Base-by-base conservation (phyloP, 1,140 invertebrate genomes). In the Sycobia sp. region DNA sequence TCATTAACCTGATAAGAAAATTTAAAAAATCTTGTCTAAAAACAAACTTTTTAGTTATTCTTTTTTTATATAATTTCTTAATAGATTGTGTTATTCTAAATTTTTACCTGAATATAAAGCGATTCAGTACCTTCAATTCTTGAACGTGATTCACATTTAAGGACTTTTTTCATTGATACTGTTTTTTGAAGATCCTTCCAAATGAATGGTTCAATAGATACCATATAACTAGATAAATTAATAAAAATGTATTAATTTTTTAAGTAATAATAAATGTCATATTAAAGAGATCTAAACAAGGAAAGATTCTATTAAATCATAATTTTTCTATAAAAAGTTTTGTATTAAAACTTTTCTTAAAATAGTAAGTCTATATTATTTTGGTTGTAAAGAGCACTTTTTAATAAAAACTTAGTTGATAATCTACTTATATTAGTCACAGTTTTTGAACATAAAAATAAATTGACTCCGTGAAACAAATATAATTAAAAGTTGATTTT, bases 171-270 rank as follows among this genome's bases (percentile, higher is more conserved):
- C 70, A 88, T 84, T 4, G 82, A 84, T 0, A 90, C 76, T 53
- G 87, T 87, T 58, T 88, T 88, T 69, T 91, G 89, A 16, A 92
- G 75, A 71, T 91, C 88, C 68, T 88, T 88, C 91, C 91, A 93
- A 18, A 90, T 78, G 72, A 88, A 91, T 23, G 90, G 89, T 46
- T 85, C 84, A 14, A 86, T 83, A 0, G 89, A 90, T 11, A 92
- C 86, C 56, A 86, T 88, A 69, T 89, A 89, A 44, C 77, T 75
- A n/a, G n/a, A n/a, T n/a, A n/a, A n/a, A n/a, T n/a, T n/a, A 50
- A 32, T 32, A 32, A 7, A 32, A 32, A 32, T 7, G 11, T 32
- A 32, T 32, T 32, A 32, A 11, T 32, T 73, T 73, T 0, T 75
- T 72, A 53, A 55, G 36, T 46, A 27, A 34, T 22, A 39, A 38